Percentiles rank a stretch among this genome's conserved stretches.
phyloP scores from a whole-genome alignment of 2,797 vertebrate genomes.

The Peromyscus aztecus region DNA sequence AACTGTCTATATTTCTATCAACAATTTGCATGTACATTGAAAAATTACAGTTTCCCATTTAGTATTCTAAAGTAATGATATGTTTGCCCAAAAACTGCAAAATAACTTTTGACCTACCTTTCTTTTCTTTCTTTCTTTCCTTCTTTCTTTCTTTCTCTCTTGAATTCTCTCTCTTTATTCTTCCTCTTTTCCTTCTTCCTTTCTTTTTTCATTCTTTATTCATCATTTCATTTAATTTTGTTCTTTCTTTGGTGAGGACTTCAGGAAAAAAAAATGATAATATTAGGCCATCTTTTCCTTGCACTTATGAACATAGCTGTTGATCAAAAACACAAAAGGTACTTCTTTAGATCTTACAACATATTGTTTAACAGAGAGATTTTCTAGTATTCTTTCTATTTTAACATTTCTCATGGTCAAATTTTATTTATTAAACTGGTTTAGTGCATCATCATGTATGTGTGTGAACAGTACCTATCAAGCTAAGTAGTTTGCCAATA shows the following conservation, averaged over 20 bases:
- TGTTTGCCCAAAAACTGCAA: background rate
- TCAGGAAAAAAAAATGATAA: background rate
- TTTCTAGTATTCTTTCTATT: background rate
- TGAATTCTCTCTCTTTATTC: too few species aligned
- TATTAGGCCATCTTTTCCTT: background rate
- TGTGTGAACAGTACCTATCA: background rate
- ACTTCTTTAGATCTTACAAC: background rate
- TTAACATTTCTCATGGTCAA: background rate
- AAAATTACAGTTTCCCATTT: background rate
- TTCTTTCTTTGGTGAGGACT: background rate
- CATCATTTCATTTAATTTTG: background rate
- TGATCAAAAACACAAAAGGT: background rate
- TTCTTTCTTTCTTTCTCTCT: background rate
- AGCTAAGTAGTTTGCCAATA: background rate
- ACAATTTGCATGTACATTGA: background rate
- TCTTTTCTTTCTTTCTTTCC: background rate
- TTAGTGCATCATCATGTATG: background rate
- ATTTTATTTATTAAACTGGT: background rate
- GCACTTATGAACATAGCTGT: background rate
- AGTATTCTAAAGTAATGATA: background rate
- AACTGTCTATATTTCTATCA: background rate
- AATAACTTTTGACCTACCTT: background rate
- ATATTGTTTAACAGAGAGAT: background rate
- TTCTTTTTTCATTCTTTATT: background rate
- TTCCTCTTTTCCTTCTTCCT: too few species aligned